Evolutionary conservation across 2,888 invertebrate genomes (phyloP), one percentile per base, ranked within the genome.

Genomic region (Trichopria drosophilae): DNA sequence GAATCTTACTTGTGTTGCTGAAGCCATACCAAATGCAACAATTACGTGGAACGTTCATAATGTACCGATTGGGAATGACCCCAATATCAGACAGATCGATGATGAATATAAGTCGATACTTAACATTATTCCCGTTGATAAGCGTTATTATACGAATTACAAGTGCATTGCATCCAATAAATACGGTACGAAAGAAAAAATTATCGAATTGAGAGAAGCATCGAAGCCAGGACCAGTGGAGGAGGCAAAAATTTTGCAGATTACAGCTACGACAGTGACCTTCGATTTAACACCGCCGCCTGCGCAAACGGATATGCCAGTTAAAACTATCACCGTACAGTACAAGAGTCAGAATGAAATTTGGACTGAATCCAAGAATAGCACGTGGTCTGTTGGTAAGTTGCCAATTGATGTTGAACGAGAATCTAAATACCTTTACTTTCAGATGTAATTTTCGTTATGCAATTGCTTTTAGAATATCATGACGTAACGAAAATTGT

Each of bases 11-110:
- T 94, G 94, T 70, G 80, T 90, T 35, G 92, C 93, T n/a, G 89
- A 91, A 75, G 83, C 85, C 69, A 84, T 94, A 65, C 94, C 94
- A 3, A 94, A 94, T 72, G 94, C 94, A 0, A 93, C 93, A 6
- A 91, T 94, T 62, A 84, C 85, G 68, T 94, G 93, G 93, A 83
- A 82, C 73, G 83, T 62, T 58, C 69, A 51, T 26, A 72, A 60
- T 6, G 62, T 65, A 3, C 58, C 53, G 22, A 59, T 76, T 24
- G 61, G 65, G 12, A 68, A 65, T 24, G 81, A 81, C 35, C 77
- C 80, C 0, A 81, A 82, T 60, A 78, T 87, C 3, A 80, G 53
- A 2, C 50, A 65, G 19, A n/a, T 79, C 39, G 86, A 85, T 6
- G 81, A 81, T 9, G 88, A 89, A 4, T 88, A 90, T 2, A 78